Evolutionary conservation across 2,797 vertebrate species (phyloP).

Genomic region (Periophthalmus magnuspinnatus): DNA sequence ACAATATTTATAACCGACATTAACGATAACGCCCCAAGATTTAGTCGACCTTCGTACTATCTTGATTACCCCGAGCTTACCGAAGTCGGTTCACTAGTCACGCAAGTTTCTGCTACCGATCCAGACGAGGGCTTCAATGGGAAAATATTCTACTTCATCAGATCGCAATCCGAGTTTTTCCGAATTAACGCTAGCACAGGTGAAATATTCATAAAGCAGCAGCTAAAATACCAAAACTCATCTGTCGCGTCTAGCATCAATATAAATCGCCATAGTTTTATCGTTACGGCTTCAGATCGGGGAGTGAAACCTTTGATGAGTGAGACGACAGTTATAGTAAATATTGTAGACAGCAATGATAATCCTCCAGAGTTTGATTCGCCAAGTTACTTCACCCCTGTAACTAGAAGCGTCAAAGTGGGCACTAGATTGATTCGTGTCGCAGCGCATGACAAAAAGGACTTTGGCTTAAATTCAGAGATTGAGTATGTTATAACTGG

Average conservation of each 20-base stretch:
- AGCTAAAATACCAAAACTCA: constrained; percentile 89
- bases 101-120: constrained; percentile 88
- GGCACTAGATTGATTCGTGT: constrained; percentile 89
- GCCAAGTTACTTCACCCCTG: constrained; percentile 88
- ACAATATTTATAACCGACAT: constrained; percentile 91
- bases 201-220: constrained; percentile 93
- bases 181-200: constrained; percentile 91
- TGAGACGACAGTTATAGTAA: constrained; percentile 94
- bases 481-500: constrained; percentile 86
- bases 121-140: constrained; percentile 90
- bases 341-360: constrained; percentile 94
- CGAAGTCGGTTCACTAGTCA: constrained; percentile 86
- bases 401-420: constrained; percentile 91
- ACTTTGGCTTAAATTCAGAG: constrained; percentile 94
- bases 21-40: constrained; percentile 93
- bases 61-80: constrained; percentile 92
- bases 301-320: constrained; percentile 89
- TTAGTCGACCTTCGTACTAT: constrained; percentile 92
- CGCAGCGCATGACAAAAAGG: constrained; percentile 87
- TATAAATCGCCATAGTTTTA: constrained; percentile 95
- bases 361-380: constrained; percentile 87
- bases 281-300: constrained; percentile 92
- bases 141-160: constrained; percentile 95
- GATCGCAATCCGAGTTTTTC: constrained; percentile 95
- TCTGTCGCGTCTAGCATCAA: constrained; percentile 84